Conservation (phyloP, 2,888 invertebrate genomes). For the Nephrotoma flavescens region DNA sequence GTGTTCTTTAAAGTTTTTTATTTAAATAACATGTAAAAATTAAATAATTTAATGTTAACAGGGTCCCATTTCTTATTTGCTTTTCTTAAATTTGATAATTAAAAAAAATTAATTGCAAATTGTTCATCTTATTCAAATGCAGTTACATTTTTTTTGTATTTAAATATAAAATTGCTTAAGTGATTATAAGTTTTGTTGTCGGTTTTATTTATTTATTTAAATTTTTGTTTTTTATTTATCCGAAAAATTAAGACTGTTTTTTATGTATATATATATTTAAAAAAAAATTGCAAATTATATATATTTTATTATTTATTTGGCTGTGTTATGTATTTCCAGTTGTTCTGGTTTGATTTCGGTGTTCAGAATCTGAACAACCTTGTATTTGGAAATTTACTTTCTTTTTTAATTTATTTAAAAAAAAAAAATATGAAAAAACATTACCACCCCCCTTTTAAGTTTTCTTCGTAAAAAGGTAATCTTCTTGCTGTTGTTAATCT, state of each 20-base stretch:
- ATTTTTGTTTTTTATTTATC: background rate
- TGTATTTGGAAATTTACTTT: background rate
- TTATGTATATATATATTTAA: background rate
- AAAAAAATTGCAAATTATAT: background rate
- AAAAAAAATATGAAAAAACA: background rate
- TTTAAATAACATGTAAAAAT: background rate
- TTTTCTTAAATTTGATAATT: background rate
- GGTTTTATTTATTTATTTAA: slow-evolving; percentile 1
- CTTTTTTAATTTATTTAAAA: background rate
- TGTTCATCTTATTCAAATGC: background rate
- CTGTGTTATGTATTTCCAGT: background rate
- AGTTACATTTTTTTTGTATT: background rate
- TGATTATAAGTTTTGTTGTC: background rate
- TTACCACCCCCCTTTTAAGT: background rate
- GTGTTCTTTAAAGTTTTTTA: background rate
- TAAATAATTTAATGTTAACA: background rate
- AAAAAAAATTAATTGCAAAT: background rate
- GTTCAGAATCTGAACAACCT: background rate
- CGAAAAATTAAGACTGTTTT: background rate
- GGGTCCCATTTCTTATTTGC: background rate
- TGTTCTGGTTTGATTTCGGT: background rate
- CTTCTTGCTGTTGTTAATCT: background rate
- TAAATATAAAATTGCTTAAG: slow-evolving; percentile 6
- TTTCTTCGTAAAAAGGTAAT: background rate
- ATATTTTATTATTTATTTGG: background rate